Conservation (phyloP, 2,888 invertebrate species). For the Zaprionus obscuricornis region DNA sequence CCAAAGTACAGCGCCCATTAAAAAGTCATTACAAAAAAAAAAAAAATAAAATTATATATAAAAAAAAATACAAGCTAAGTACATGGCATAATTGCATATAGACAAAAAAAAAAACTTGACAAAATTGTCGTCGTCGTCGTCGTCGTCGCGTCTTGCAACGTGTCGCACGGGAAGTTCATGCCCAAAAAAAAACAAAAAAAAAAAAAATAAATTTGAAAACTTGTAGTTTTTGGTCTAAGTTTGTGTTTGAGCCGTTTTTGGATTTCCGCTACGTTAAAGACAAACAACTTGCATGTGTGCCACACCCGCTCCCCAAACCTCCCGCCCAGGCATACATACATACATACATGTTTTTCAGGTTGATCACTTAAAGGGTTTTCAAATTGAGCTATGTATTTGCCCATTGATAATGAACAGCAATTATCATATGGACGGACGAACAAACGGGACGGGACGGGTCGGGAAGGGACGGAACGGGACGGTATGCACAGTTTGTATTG, state of each 20-base stretch:
- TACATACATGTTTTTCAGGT: no score
- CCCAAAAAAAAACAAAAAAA: not conserved
- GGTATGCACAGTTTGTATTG: constrained; percentile 36
- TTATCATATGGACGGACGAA: constrained; percentile 47
- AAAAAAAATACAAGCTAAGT: constrained; percentile 21
- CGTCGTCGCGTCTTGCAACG: no score
- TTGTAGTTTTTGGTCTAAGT: no score
- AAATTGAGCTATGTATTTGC: constrained; percentile 67
- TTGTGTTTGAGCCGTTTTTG: not conserved
- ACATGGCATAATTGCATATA: constrained; percentile 27
- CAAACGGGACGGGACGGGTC: no score
- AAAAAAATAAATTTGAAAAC: constrained; percentile 8
- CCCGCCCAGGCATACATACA: no score
- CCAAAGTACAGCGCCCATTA: constrained; percentile 69
- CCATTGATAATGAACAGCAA: constrained; percentile 75
- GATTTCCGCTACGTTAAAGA: constrained; percentile 28
- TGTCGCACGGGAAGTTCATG: no score
- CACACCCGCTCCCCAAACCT: not conserved
- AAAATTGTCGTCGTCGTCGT: no score
- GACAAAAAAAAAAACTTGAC: not conserved
- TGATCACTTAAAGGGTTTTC: constrained; percentile 65
- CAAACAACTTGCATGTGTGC: constrained; percentile 23
- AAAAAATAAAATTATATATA: constrained; percentile 13
- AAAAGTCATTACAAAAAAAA: constrained; percentile 68
- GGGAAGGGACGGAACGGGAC: constrained; percentile 5